These are phyloP conservation scores for Zonitis immaculata DNA, from an alignment of 2,888 invertebrate genomes.

Conservation along the genomic window DNA sequence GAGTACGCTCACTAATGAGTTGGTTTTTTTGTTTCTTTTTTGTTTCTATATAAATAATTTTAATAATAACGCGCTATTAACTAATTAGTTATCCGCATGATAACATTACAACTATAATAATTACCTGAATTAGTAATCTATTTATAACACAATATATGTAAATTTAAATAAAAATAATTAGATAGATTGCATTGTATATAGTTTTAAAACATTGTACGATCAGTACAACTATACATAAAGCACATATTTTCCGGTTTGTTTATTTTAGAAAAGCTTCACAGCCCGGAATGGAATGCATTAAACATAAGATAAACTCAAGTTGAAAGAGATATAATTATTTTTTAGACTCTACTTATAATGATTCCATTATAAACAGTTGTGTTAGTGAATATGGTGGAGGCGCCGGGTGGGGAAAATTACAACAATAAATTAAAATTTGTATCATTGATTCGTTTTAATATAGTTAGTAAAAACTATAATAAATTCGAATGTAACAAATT, in stretches of 20 bases:
- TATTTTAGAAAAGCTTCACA: neutral
- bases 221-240: conserved; percentile 28
- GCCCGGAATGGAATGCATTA: too few relatives aligned
- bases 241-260: conserved; percentile 23
- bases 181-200: too few relatives aligned
- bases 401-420: neutral
- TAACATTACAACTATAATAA: too few relatives aligned
- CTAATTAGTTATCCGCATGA: conserved; percentile 27
- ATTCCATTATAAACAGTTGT: neutral
- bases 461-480: too few relatives aligned
- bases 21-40: conserved; percentile 10
- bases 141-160: too few relatives aligned
- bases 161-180: too few relatives aligned
- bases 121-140: too few relatives aligned
- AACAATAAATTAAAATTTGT: too few relatives aligned
- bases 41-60: too few relatives aligned
- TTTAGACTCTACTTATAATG: neutral
- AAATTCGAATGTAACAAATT: conserved; percentile 2
- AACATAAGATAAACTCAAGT: too few relatives aligned
- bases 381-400: neutral
- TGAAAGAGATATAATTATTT: neutral
- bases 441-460: too few relatives aligned
- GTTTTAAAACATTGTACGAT: too few relatives aligned
- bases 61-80: conserved; percentile 27
- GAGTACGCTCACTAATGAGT: conserved; percentile 12